phyloP scores from a whole-genome alignment of 2,113 vertebrate species.

The Patagioenas fasciata region DNA sequence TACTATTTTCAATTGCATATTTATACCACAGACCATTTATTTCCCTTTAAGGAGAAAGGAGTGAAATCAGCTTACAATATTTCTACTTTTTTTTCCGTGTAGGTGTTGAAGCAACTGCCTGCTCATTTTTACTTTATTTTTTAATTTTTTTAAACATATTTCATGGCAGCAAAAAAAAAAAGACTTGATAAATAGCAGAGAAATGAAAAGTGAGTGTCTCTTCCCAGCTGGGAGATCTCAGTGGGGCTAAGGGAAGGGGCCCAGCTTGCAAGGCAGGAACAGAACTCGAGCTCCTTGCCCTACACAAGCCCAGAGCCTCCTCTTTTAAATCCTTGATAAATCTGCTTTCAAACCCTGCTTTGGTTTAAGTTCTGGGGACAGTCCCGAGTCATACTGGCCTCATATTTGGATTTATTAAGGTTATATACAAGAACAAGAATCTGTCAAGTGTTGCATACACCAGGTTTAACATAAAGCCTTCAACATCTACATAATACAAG shows the following conservation, averaged over 20 bases:
- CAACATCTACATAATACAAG: background rate
- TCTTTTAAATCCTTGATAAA: background rate
- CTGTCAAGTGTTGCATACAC: background rate
- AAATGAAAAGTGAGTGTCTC: background rate
- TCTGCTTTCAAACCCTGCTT: background rate
- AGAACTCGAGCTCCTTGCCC: background rate
- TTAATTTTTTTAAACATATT: background rate
- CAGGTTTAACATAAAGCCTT: background rate
- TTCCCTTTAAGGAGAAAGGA: background rate
- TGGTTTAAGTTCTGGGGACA: background rate
- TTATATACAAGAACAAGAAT: background rate
- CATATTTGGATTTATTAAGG: background rate
- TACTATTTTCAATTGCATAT: slow-evolving; percentile 36
- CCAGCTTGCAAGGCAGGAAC: background rate
- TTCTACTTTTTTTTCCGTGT: background rate
- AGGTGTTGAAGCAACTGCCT: background rate
- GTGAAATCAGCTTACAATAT: background rate
- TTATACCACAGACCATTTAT: background rate
- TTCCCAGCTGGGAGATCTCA: background rate
- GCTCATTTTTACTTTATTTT: background rate
- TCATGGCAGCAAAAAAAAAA: background rate
- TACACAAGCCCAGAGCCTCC: background rate
- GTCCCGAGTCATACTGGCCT: background rate
- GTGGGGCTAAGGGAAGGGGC: background rate
- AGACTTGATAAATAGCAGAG: background rate